Percentiles rank a stretch among this genome's conserved stretches.
phyloP scores from a whole-genome alignment of 2,113 vertebrate genomes.

The Sinocyclocheilus maitianheensis region DNA sequence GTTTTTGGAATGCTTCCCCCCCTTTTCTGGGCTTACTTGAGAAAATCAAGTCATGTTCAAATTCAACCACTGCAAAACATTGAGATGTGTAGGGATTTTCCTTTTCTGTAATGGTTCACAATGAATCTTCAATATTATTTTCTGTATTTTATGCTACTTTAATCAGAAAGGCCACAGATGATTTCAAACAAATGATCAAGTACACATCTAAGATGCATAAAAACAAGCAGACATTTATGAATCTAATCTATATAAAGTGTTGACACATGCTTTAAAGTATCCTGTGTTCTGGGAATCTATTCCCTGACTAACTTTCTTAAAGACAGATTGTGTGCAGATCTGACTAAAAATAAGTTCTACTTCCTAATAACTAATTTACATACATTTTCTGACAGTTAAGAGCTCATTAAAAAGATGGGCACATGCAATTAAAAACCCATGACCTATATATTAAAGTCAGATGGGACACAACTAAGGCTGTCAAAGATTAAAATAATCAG shows the following conservation, averaged over 20 bases:
- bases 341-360: constrained; percentile 10
- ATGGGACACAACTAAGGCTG: not conserved
- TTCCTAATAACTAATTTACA: not conserved
- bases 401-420: not conserved
- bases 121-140: constrained; percentile 48
- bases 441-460: not conserved
- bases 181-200: constrained; percentile 35
- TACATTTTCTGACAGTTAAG: constrained; percentile 28
- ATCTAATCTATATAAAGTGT: constrained; percentile 8
- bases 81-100: constrained; percentile 88
- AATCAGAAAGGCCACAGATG: constrained; percentile 41
- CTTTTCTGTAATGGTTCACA: constrained; percentile 59
- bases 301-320: not conserved
- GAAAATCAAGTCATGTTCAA: constrained; percentile 97
- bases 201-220: constrained; percentile 27
- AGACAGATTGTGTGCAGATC: not conserved
- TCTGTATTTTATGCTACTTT: constrained; percentile 46
- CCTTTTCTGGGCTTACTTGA: constrained; percentile 92
- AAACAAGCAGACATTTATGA: constrained; percentile 42
- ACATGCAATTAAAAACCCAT: not conserved
- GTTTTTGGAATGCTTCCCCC: constrained; percentile 93
- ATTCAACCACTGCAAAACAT: constrained; percentile 97
- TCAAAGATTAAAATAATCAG: not conserved
- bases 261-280: constrained; percentile 29
- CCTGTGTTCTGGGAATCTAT: not conserved